A percentile compares a stretch with the other conserved stretches of the same genome.
phyloP scores from a whole-genome alignment of 2,888 invertebrate genomes.

The Osmoderma eremita region DNA sequence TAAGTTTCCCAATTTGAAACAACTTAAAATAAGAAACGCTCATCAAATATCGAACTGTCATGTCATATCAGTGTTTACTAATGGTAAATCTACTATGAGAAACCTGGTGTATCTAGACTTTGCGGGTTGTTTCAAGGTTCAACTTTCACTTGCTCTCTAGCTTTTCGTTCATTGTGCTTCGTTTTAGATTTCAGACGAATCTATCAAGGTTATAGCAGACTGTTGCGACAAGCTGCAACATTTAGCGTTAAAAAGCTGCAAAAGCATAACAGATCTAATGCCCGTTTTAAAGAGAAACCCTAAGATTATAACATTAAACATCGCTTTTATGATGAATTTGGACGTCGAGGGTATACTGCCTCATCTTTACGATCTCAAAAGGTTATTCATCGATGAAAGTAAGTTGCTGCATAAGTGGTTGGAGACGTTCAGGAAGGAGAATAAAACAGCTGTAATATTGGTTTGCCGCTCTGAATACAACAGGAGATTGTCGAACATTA shows the following conservation, averaged over 20 bases:
- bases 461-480: constrained; percentile 49
- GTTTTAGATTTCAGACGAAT: constrained; percentile 47
- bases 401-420: constrained; percentile 35
- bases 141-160: background rate
- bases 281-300: constrained; percentile 47
- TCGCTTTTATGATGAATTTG: constrained; percentile 50
- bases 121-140: constrained; percentile 50
- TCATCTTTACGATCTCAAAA: constrained; percentile 40
- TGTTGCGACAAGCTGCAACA: constrained; percentile 48
- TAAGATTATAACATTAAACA: constrained; percentile 47
- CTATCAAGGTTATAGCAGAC: constrained; percentile 48
- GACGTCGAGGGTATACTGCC: constrained; percentile 39
- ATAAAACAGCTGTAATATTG: constrained; percentile 38
- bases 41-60: constrained; percentile 48
- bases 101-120: constrained; percentile 50
- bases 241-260: constrained; percentile 51
- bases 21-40: constrained; percentile 51
- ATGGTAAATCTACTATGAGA: constrained; percentile 44
- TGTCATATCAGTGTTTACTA: constrained; percentile 45
- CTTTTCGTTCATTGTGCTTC: constrained; percentile 8
- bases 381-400: constrained; percentile 47
- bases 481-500: constrained; percentile 36
- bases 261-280: constrained; percentile 46
- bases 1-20: constrained; percentile 47
- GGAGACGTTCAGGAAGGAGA: constrained; percentile 17